Conservation (phyloP, 2,888 invertebrate genomes). For the Catocala fraxini region DNA sequence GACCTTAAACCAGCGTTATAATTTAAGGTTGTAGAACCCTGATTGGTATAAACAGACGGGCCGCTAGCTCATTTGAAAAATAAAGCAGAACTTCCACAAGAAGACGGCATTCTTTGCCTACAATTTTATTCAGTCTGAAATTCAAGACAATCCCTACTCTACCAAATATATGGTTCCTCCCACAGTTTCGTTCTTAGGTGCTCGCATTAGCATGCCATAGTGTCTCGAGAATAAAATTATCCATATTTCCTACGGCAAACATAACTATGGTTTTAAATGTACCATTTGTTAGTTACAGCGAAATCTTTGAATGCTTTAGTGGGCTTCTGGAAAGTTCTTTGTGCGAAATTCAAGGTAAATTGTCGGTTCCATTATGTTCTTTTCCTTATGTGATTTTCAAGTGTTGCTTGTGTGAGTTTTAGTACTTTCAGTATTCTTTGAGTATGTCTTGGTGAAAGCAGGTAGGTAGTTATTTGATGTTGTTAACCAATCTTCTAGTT, state of each 20-base stretch:
- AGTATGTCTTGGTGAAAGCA: no score
- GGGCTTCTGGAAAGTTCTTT: constrained; percentile 25
- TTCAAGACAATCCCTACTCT: not conserved
- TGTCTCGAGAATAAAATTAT: constrained; percentile 55
- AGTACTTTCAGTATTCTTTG: no score
- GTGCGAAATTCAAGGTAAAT: constrained; percentile 20
- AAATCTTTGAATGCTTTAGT: constrained; percentile 47
- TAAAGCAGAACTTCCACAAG: no score
- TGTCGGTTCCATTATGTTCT: constrained; percentile 19
- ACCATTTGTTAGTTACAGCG: constrained; percentile 43
- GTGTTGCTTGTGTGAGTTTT: not conserved
- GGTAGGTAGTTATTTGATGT: no score
- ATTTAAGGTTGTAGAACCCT: no score
- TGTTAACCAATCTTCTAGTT: no score
- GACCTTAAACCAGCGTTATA: no score
- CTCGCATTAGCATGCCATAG: constrained; percentile 53
- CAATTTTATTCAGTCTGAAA: no score
- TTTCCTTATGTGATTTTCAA: constrained; percentile 8
- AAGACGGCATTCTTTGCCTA: no score
- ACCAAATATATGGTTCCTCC: constrained; percentile 25
- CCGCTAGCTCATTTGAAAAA: no score
- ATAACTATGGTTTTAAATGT: constrained; percentile 47
- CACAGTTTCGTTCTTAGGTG: constrained; percentile 50
- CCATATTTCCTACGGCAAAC: constrained; percentile 50
- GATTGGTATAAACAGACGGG: no score